These are phyloP conservation scores for Drosophila multiciliata DNA, from an alignment of 2,888 invertebrate species.

Conservation along the genomic window DNA sequence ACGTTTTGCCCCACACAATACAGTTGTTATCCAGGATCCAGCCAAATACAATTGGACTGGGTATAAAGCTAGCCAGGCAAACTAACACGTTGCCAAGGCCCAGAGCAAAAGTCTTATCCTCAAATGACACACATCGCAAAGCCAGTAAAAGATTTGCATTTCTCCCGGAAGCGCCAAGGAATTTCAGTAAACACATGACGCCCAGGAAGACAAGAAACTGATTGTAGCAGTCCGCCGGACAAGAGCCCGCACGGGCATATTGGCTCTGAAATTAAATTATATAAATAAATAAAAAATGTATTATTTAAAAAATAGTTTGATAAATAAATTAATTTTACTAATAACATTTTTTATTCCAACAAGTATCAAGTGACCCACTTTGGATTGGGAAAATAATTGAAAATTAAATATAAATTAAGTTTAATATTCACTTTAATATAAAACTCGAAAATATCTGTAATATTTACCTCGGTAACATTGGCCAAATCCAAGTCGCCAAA, in stretches of 20 bases:
- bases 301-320: not conserved
- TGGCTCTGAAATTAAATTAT: slow-evolving; percentile 37
- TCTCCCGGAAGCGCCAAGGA: slow-evolving; percentile 86
- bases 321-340: not conserved
- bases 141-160: slow-evolving; percentile 87
- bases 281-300: not conserved
- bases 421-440: not conserved
- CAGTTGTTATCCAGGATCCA: slow-evolving; percentile 88
- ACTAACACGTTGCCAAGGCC: slow-evolving; percentile 88
- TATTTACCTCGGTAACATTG: slow-evolving; percentile 27
- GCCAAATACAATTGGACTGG: slow-evolving; percentile 90
- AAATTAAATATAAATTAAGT: not conserved
- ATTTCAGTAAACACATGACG: slow-evolving; percentile 86
- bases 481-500: slow-evolving; percentile 18
- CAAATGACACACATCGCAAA: slow-evolving; percentile 88
- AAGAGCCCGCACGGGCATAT: slow-evolving; percentile 84
- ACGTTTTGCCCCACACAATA: slow-evolving; percentile 90
- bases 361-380: not conserved
- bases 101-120: slow-evolving; percentile 89
- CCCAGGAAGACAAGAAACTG: slow-evolving; percentile 86
- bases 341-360: not conserved
- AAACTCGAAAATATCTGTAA: not conserved
- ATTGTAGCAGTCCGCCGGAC: slow-evolving; percentile 86
- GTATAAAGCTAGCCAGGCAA: slow-evolving; percentile 89
- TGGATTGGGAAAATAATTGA: not conserved